These are phyloP conservation scores for Coptodon rendalli DNA, from an alignment of 2,113 vertebrate species.

Conservation along the genomic window DNA sequence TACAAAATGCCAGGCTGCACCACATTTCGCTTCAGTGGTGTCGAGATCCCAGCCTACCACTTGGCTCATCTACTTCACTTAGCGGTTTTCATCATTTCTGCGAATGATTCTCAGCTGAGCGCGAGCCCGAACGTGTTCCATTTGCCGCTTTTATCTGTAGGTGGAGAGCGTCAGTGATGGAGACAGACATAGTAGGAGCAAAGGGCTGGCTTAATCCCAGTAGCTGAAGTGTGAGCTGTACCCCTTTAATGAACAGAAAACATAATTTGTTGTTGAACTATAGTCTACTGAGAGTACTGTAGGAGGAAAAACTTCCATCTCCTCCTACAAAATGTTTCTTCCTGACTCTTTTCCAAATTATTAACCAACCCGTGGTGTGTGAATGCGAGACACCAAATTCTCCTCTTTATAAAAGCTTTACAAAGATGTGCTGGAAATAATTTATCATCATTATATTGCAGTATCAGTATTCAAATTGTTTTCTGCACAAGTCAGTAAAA, in stretches of 20 bases:
- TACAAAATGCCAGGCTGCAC: not conserved
- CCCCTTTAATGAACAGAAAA: conserved; percentile 12
- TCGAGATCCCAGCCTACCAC: not conserved
- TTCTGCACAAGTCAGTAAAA: not conserved
- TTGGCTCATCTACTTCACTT: conserved; percentile 22
- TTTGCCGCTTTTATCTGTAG: conserved; percentile 1
- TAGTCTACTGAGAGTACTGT: not conserved
- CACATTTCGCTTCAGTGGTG: not conserved
- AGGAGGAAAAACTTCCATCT: not conserved
- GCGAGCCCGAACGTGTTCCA: not conserved
- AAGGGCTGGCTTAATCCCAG: conserved; percentile 5
- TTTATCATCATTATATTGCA: too few species aligned
- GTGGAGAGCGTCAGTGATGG: not conserved
- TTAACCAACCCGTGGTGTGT: not conserved
- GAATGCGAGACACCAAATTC: not conserved
- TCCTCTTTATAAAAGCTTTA: not conserved
- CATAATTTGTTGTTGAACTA: not conserved
- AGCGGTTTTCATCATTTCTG: not conserved
- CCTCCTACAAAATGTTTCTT: not conserved
- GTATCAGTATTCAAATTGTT: not conserved
- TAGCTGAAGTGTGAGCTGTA: not conserved
- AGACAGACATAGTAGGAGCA: conserved; percentile 6
- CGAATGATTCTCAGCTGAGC: not conserved
- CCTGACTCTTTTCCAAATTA: not conserved
- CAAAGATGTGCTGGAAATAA: not conserved